These are phyloP conservation scores for Aricia artaxerxes DNA, from an alignment of 2,888 invertebrate genomes.

Conservation along the genomic window DNA sequence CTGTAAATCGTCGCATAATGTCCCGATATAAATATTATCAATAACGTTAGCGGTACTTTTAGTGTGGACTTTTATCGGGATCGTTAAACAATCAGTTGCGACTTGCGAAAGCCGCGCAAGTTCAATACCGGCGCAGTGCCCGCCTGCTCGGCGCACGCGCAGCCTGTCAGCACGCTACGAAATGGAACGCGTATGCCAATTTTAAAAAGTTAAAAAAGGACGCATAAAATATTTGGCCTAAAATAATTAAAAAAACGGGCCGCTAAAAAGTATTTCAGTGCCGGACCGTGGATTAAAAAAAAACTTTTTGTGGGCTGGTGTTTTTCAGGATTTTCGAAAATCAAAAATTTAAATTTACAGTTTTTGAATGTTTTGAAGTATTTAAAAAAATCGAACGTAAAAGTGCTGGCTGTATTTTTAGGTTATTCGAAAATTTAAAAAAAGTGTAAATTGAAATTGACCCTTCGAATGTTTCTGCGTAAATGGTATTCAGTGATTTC, in stretches of 20 bases:
- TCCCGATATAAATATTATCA: conserved; percentile 36
- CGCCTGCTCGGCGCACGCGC: conserved; percentile 65
- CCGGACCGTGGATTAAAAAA: background rate
- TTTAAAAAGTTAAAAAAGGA: conserved; percentile 14
- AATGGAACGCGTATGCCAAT: conserved; percentile 39
- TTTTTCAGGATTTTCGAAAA: background rate
- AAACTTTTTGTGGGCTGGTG: background rate
- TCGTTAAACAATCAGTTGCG: conserved; percentile 52
- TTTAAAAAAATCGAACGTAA: background rate
- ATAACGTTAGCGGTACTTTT: conserved; percentile 44
- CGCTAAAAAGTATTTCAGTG: background rate
- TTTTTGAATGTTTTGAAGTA: background rate
- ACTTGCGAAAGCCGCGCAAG: conserved; percentile 69
- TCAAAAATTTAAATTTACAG: background rate
- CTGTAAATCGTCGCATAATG: conserved; percentile 28
- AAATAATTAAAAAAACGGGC: background rate
- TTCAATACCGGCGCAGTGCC: conserved; percentile 71
- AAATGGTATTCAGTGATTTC: conserved; percentile 11
- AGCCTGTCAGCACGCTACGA: conserved; percentile 63
- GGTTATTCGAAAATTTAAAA: background rate
- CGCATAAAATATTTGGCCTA: background rate
- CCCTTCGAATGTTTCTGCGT: background rate
- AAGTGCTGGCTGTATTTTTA: background rate
- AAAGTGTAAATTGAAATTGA: background rate
- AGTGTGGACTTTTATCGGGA: conserved; percentile 40